Evolutionary conservation across 2,888 invertebrate genomes (phyloP), one percentile per base, ranked within the genome.

Genomic region (Gryllus longicercus): DNA sequence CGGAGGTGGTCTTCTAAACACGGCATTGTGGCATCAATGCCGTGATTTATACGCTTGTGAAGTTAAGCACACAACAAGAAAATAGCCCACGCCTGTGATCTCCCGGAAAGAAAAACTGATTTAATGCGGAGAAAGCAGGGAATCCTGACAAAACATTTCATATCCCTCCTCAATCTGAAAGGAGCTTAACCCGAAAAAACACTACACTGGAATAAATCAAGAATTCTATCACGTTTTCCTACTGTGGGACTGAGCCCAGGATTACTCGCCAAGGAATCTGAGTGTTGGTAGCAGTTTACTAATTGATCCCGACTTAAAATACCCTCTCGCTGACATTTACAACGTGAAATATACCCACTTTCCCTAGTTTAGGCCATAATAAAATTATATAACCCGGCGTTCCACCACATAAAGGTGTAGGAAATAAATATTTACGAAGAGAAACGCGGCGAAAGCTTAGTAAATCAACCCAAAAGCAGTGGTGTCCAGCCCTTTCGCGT

Each of bases 271-370:
- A 63, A n/a, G 63, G 63, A 14, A 18, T 63, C 14, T n/a, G 63
- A n/a, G 63, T 14, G n/a, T 11, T 63, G 63, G 63, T 63, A 63
- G 63, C 63, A 63, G 16, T n/a, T 63, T n/a, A 63, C 63, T 63
- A 63, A 63, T 63, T 63, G 63, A 63, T 63, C 63, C n/a, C n/a
- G 63, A 63, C 63, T 63, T 14, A 63, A 63, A 63, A 63, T 63
- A n/a, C 63, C 63, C n/a, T 63, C 63, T 18, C 16, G 63, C 14
- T n/a, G 63, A 63, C 63, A n/a, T 63, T 63, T n/a, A 63, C 63
- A 63, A n/a, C 63, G n/a, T 63, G 63, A 63, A 18, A 63, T 63
- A 63, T 63, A 63, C 14, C 63, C n/a, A 63, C 63, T 63, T 63
- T 63, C 63, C n/a, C 63, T n/a, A n/a, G 16, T 63, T 63, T n/a